phyloP scores from a whole-genome alignment of 2,113 vertebrate genomes.

The Microcebus jonahi region DNA sequence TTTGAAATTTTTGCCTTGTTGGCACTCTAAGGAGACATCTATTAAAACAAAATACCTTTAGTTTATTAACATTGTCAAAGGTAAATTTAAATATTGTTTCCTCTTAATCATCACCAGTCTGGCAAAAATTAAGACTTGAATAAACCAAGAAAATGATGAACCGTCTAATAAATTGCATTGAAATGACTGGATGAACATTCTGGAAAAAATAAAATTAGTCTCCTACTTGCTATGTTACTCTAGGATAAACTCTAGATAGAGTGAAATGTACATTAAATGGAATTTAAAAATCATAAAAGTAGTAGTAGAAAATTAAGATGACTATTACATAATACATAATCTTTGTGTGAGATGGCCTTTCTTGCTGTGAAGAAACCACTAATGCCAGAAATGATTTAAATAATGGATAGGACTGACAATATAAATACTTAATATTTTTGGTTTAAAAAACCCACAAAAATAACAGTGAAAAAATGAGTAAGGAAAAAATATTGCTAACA shows the following conservation, averaged over 20 bases:
- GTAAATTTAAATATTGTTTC: background rate
- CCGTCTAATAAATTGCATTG: background rate
- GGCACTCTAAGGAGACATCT: conserved; percentile 48
- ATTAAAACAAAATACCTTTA: background rate
- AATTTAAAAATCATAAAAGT: background rate
- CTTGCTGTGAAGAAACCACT: background rate
- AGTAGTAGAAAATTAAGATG: background rate
- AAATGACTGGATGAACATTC: background rate
- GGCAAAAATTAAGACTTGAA: background rate
- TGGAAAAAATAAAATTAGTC: background rate
- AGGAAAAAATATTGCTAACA: background rate
- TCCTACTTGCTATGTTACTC: background rate
- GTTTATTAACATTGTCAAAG: background rate
- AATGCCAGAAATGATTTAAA: background rate
- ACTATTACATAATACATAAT: background rate
- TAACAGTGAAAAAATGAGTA: background rate
- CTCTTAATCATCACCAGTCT: background rate
- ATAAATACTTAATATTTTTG: conserved; percentile 2
- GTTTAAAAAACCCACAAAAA: background rate
- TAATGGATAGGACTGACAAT: background rate
- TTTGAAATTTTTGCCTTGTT: background rate
- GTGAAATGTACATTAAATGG: background rate
- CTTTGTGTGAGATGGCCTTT: background rate
- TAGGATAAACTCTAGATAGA: background rate
- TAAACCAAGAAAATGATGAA: background rate